Evolutionary conservation across 2,888 invertebrate species (phyloP).

Genomic region (Coleophora deauratella): DNA sequence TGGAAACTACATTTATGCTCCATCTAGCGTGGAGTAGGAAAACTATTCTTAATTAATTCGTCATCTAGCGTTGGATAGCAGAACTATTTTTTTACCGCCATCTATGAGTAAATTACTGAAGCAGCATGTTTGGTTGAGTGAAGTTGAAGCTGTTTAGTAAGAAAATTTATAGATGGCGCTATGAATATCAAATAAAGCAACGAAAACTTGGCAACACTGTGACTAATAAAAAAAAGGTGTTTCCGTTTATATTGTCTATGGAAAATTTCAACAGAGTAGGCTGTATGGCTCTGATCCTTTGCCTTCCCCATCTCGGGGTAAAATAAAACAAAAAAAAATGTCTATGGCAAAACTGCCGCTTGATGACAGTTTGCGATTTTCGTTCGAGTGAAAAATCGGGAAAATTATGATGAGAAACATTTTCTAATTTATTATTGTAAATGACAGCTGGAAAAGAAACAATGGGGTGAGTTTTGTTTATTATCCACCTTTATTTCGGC

Average conservation of each 20-base stretch:
- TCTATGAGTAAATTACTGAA: conserved; percentile 11
- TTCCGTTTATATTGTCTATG: too few relatives aligned
- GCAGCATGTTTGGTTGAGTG: too few relatives aligned
- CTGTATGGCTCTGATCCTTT: too few relatives aligned
- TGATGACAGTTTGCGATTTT: conserved; percentile 38
- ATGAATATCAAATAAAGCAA: background rate
- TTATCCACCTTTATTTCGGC: conserved; percentile 13
- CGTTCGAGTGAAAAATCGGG: conserved; percentile 33
- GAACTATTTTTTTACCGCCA: conserved; percentile 1
- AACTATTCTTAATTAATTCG: background rate
- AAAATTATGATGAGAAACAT: conserved; percentile 52
- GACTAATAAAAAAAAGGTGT: background rate
- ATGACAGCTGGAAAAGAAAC: conserved; percentile 89
- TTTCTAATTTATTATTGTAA: conserved; percentile 65
- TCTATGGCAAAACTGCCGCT: conserved; percentile 41
- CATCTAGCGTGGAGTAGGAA: background rate
- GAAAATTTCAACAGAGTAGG: too few relatives aligned
- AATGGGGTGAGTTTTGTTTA: conserved; percentile 79
- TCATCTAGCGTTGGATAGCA: conserved; percentile 1
- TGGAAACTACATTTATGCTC: background rate
- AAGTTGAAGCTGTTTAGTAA: too few relatives aligned
- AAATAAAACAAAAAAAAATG: too few relatives aligned
- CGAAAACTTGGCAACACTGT: background rate
- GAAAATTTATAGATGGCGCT: conserved; percentile 2
- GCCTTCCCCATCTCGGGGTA: too few relatives aligned